Evolutionary conservation across 1,140 invertebrate species (phyloP).

Genomic region (Pollicipes pollicipes): DNA sequence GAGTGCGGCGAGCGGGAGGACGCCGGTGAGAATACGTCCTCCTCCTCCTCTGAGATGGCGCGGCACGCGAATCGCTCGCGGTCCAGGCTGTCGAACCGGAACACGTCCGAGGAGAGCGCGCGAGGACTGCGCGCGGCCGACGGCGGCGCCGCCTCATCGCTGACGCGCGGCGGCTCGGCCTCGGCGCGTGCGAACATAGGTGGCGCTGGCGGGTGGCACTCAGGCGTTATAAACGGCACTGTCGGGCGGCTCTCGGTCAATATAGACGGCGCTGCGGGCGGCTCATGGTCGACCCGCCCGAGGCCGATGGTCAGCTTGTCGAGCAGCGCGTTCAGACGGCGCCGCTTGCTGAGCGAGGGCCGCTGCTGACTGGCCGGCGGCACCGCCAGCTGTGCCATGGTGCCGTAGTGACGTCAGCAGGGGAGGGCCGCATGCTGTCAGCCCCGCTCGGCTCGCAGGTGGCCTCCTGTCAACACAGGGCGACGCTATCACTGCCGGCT

Average conservation of each 20-base stretch:
- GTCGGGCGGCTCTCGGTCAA: not conserved
- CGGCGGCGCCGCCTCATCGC: not conserved
- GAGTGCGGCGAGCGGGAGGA: slow-evolving; percentile 27
- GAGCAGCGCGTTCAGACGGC: not conserved
- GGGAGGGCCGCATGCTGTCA: not conserved
- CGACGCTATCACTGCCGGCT: too few relatives aligned
- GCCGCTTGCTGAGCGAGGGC: not conserved
- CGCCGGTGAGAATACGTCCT: slow-evolving; percentile 18
- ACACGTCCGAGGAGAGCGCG: slow-evolving; percentile 27
- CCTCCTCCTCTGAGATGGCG: slow-evolving; percentile 31
- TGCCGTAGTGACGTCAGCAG: not conserved
- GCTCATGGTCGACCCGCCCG: not conserved
- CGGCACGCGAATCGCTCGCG: slow-evolving; percentile 26
- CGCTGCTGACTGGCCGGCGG: not conserved
- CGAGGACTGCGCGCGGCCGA: slow-evolving; percentile 11
- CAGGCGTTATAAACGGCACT: not conserved
- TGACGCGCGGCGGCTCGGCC: not conserved
- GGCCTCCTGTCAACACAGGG: too few relatives aligned
- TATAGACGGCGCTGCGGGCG: not conserved
- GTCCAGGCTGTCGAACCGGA: slow-evolving; percentile 34
- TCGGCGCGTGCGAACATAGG: not conserved
- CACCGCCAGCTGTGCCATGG: not conserved
- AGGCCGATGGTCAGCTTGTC: not conserved
- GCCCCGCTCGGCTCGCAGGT: too few relatives aligned
- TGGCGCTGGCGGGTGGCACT: not conserved